Conservation (phyloP, 2,888 invertebrate species). For the Alitta virens region DNA sequence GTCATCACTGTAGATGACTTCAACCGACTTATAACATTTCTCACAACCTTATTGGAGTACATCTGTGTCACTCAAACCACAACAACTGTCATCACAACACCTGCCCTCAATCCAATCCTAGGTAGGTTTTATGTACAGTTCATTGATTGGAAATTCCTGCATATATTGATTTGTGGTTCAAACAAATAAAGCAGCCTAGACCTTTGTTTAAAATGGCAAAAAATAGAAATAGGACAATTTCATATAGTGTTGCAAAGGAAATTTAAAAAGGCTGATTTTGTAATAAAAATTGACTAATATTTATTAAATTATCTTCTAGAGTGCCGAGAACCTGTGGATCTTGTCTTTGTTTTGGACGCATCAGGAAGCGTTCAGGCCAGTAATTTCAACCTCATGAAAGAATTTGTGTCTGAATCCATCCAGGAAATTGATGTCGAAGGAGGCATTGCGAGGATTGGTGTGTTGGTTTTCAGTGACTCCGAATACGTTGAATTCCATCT, state of each 20-base stretch:
- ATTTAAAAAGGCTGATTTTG: neutral
- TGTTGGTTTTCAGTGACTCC: slow-evolving; percentile 2
- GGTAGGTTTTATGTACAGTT: neutral
- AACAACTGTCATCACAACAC: slow-evolving; percentile 11
- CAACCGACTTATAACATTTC: neutral
- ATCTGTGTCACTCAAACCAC: slow-evolving; percentile 16
- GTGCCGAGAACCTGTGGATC: slow-evolving; percentile 9
- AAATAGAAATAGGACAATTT: neutral
- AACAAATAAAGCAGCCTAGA: too few species aligned
- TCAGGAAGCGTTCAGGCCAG: slow-evolving; percentile 10
- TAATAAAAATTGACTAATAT: neutral
- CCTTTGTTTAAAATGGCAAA: neutral
- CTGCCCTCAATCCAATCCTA: slow-evolving; percentile 3
- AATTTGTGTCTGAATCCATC: slow-evolving; percentile 1
- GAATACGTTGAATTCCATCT: slow-evolving; percentile 4
- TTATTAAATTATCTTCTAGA: neutral
- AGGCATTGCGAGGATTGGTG: neutral
- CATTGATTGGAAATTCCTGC: too few species aligned
- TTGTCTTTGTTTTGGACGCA: slow-evolving; percentile 12
- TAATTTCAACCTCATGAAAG: slow-evolving; percentile 11
- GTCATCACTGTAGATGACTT: slow-evolving; percentile 17
- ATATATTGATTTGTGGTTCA: too few species aligned
- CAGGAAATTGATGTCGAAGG: neutral
- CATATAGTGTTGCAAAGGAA: neutral
- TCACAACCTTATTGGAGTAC: neutral